phyloP scores from a whole-genome alignment of 2,113 vertebrate species.

The Chitala chitala region DNA sequence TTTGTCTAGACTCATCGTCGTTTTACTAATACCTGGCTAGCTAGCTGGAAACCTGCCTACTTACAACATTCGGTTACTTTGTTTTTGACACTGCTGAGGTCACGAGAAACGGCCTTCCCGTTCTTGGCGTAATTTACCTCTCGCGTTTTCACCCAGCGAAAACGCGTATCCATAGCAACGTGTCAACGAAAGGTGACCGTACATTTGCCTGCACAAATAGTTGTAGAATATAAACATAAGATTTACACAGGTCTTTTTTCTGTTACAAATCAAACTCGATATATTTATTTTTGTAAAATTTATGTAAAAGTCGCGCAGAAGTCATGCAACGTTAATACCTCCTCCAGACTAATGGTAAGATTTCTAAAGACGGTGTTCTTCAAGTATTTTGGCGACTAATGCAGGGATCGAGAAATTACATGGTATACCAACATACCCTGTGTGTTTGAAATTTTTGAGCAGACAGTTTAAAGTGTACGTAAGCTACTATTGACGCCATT shows the following conservation, averaged over 20 bases:
- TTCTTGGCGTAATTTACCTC: conserved; percentile 9
- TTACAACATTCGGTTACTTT: background rate
- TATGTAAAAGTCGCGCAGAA: too few species aligned
- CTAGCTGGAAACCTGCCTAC: background rate
- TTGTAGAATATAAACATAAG: background rate
- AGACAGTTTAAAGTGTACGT: too few species aligned
- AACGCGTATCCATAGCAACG: conserved; percentile 13
- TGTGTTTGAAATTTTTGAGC: too few species aligned
- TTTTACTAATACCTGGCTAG: background rate
- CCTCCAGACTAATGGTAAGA: too few species aligned
- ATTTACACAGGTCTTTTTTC: background rate
- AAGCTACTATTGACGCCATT: too few species aligned
- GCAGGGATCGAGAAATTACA: too few species aligned
- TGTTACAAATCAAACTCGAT: too few species aligned
- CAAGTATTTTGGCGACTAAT: too few species aligned
- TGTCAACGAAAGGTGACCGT: background rate
- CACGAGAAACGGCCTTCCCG: conserved; percentile 9
- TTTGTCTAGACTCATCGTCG: conserved; percentile 70
- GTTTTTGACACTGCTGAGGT: background rate
- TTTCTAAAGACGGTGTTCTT: too few species aligned
- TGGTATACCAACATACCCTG: too few species aligned
- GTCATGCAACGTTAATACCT: too few species aligned
- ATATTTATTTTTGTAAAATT: too few species aligned
- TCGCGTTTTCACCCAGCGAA: conserved; percentile 21
- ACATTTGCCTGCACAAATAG: conserved; percentile 14